Evolutionary conservation across 2,797 vertebrate genomes (phyloP).

Genomic region (Sebastes diploproa): DNA sequence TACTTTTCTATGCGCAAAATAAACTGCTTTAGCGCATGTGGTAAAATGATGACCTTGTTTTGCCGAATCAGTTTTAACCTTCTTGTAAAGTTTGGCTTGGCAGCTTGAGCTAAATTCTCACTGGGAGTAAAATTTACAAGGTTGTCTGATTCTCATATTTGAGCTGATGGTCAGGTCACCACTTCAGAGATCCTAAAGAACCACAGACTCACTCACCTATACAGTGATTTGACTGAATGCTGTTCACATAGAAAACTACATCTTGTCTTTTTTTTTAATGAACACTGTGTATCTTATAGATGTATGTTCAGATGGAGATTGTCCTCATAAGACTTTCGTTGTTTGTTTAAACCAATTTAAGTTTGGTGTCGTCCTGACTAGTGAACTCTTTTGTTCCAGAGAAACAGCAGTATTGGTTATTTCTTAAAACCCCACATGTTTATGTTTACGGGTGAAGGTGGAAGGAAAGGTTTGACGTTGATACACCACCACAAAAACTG

Average conservation of each 20-base stretch:
- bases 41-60: constrained; percentile 36
- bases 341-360: neutral
- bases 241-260: neutral
- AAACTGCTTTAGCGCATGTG: constrained; percentile 11
- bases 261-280: neutral
- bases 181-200: neutral
- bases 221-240: neutral
- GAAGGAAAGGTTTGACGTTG: neutral
- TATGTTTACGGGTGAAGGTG: neutral
- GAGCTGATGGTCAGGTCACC: neutral
- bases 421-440: neutral
- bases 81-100: neutral
- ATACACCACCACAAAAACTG: neutral
- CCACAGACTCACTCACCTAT: neutral
- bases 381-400: neutral
- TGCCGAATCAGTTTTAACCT: constrained; percentile 4
- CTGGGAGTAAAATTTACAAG: constrained; percentile 28
- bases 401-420: constrained; percentile 2
- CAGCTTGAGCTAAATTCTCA: constrained; percentile 16
- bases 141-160: constrained; percentile 27
- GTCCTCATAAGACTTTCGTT: neutral
- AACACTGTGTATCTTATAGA: neutral
- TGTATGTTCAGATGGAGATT: neutral
- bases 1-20: constrained; percentile 23
- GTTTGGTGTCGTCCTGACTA: neutral